Base-by-base conservation (phyloP, 2,888 invertebrate genomes). In the Chydorus sphaericus region DNA sequence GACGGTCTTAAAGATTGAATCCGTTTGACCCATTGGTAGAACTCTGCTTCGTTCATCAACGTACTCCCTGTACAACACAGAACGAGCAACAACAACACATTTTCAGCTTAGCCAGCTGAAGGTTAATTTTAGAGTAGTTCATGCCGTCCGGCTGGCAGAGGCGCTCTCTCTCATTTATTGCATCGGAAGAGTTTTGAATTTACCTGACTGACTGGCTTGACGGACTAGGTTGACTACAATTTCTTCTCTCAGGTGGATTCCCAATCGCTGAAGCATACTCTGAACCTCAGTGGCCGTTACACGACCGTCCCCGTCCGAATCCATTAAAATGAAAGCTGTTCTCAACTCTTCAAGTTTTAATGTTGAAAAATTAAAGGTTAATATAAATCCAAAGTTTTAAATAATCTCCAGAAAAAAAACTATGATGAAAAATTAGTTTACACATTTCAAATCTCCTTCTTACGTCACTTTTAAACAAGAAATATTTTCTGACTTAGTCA, bases 221-320 rank as follows among this genome's bases (percentile, higher is more conserved):
- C 79, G 79, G 66, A 85, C 79, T 64, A 86, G 77, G 65, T 83
- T 81, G 60, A 80, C 77, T 60, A 85, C 79, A 65, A 81, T 77
- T 66, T 83, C 82, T 65, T 85, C 83, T 65, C 78, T 76, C 65
- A 85, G 78, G 65, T 81, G 77, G 63, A 86, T 84, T 64, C 84
- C 85, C 62, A 85, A 75, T 70, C 82, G 83, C 62, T 79, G 77
- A 62, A 85, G 73, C 85, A 86, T 86, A 67, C 79, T 79, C 71
- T 85, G 83, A 65, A 86, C 71, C 68, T 85, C 85, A 51, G 77
- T 78, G 1, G 82, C 79, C 51, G 82, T 83, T 62, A 85, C 80
- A 66, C 79, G 78, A 1, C 85, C 85, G 69, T 86, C 85, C 64
- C 80, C 79, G 71, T 86, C 83, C 60, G 82, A 76, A 70, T 86